Base-by-base conservation (phyloP, 2,797 vertebrate genomes). In the Melanotaenia pygmaea region DNA sequence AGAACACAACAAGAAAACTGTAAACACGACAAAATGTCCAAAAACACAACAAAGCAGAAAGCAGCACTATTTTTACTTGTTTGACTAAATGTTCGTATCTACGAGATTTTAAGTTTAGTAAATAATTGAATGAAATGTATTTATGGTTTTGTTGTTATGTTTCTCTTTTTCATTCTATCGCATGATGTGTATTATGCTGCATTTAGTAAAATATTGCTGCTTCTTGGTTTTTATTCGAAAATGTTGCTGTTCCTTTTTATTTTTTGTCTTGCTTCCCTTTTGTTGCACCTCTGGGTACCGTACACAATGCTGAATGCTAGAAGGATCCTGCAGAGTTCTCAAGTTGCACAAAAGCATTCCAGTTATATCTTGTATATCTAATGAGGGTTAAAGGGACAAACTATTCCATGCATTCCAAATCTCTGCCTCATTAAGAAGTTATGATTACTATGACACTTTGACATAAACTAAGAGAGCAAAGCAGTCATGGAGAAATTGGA, bases 391-490 rank as follows among this genome's bases (percentile, higher is more conserved):
- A 64, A 77, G 26, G 80, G 64, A 86, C 59, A 76, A 77, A 84
- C 57, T 87, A 67, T 76, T 67, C 69, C 26, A 67, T 65, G 74
- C 75, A 89, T 84, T 82, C 62, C 61, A 82, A 86, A 76, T 78
- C 79, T 77, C 57, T 68, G 66, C 28, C 76, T 88, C 68, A 76
- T 87, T 81, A 86, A 70, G 57, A 54, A 64, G 35, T 68, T 86
- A 82, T 81, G 88, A 93, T 86, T 89, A 90, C 77, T 66, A 77
- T 89, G 81, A 91, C 88, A 87, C 73, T 88, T 77, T 83, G 63
- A 86, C 80, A 54, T 66, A 75, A 86, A 81, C 72, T 82, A 76
- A 84, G 62, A 68, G 67, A 77, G 63, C 62, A 73, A 45, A 69
- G 76, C 78, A 64, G 67, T 74, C 77, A 79, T 45, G 67, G 32